Evolutionary conservation across 2,113 vertebrate species (phyloP), one percentile per base, ranked within the genome.

Genomic region (Xyliphius kryptos): DNA sequence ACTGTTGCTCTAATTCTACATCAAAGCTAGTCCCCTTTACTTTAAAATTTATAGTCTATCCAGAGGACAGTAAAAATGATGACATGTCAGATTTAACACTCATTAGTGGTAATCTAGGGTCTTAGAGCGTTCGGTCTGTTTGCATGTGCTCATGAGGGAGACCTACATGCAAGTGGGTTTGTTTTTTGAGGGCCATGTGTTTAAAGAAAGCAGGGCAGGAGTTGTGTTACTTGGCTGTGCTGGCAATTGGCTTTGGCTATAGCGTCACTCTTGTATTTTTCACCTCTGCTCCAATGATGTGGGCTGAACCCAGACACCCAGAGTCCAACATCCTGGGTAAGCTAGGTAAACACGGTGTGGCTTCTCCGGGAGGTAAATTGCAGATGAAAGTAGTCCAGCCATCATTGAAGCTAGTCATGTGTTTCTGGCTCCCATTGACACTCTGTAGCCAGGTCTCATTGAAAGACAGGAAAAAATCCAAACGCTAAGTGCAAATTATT

Each of bases 201-300:
- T 74, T 76, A 67, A 59, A 71, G 66, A 74, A 63, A 69, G 59
- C 63, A 47, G 66, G 56, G 72, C 74, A 56, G 64, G 61, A 66
- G 63, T 60, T 76, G 72, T 80, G 65, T 68, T 61, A 66, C 56
- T 82, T 80, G 77, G 79, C 81, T 21, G 12, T 48, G 43, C 19
- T 57, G 46, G 64, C 41, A 69, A 74, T 81, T 85, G 73, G 68
- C 76, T 78, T 85, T 87, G 83, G 82, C 81, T 72, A 63, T 73
- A 49, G 54, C 15, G 2, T n/a, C 37, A 53, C 51, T 68, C 48
- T 50, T 70, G 76, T 68, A 62, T 44, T 70, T 66, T 76, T 70
- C 63, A 48, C 63, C 44, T 72, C 57, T 56, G 63, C 63, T 52
- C 57, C 61, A 69, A 15, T 51, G 59, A 71, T 72, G 75, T 77